phyloP scores from a whole-genome alignment of 2,113 vertebrate species.

The Vidua macroura region DNA sequence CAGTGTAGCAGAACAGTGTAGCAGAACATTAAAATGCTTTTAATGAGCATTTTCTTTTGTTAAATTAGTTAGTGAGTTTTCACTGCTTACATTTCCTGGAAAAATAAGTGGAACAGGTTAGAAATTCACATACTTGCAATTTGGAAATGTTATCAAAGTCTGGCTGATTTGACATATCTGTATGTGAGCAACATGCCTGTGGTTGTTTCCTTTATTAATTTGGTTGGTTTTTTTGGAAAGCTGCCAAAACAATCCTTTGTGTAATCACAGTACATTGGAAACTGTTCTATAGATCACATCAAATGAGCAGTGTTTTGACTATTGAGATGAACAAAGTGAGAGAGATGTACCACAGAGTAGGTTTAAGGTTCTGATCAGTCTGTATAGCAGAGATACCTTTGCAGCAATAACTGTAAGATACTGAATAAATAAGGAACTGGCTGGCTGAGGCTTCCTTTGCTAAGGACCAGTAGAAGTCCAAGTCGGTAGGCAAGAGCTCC shows the following conservation, averaged over 20 bases:
- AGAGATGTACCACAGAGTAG: neutral
- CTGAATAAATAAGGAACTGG: neutral
- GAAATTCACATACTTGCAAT: neutral
- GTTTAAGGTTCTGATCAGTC: neutral
- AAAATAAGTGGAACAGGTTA: neutral
- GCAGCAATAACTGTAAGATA: neutral
- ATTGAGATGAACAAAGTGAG: neutral
- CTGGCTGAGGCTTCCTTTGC: neutral
- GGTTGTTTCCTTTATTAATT: neutral
- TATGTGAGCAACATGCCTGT: neutral
- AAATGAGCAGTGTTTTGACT: neutral
- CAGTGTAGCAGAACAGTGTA: neutral
- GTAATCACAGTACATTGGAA: neutral
- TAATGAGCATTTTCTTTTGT: neutral
- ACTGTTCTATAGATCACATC: neutral
- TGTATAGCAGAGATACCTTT: neutral
- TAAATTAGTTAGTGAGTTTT: neutral
- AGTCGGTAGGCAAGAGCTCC: neutral
- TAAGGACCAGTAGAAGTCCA: neutral
- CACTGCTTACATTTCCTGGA: neutral
- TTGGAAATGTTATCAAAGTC: neutral
- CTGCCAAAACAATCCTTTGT: neutral
- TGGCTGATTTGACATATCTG: neutral
- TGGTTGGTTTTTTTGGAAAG: neutral
- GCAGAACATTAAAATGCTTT: neutral